These are phyloP conservation scores for Lucilia cuprina DNA, from an alignment of 1,140 invertebrate species.

Conservation along the genomic window DNA sequence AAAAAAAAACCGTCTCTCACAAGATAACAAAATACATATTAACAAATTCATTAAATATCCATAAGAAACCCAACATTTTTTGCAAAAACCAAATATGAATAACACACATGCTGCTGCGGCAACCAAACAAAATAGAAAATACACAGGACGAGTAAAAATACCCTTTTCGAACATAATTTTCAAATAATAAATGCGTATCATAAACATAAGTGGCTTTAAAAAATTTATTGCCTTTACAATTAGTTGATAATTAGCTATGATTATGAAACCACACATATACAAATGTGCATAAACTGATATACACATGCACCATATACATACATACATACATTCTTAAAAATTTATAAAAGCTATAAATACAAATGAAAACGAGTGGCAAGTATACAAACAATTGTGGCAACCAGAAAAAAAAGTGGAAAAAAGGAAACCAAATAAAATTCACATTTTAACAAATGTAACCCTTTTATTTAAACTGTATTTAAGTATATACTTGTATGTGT, in stretches of 20 bases:
- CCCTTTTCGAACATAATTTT: background rate
- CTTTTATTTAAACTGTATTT: background rate
- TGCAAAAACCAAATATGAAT: too few species aligned
- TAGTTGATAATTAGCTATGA: constrained; percentile 29
- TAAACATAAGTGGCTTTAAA: constrained; percentile 31
- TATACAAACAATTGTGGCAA: background rate
- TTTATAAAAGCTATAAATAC: background rate
- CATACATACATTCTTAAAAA: background rate
- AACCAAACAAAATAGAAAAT: background rate
- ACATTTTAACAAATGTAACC: background rate
- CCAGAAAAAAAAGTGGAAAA: background rate
- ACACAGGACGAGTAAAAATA: background rate
- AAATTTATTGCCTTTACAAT: constrained; percentile 34
- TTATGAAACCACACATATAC: constrained; percentile 25
- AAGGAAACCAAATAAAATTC: background rate
- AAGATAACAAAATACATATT: background rate
- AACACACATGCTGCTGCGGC: too few species aligned
- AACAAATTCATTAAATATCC: background rate
- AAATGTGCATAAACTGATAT: background rate
- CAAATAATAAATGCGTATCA: constrained; percentile 10
- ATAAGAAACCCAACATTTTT: background rate
- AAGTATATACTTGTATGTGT: too few species aligned
- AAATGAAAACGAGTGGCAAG: background rate
- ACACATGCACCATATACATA: background rate
- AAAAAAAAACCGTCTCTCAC: too few species aligned